Evolutionary conservation across 2,888 invertebrate species (phyloP), one percentile per base, ranked within the genome.

Genomic region (Lasioglossum morio): DNA sequence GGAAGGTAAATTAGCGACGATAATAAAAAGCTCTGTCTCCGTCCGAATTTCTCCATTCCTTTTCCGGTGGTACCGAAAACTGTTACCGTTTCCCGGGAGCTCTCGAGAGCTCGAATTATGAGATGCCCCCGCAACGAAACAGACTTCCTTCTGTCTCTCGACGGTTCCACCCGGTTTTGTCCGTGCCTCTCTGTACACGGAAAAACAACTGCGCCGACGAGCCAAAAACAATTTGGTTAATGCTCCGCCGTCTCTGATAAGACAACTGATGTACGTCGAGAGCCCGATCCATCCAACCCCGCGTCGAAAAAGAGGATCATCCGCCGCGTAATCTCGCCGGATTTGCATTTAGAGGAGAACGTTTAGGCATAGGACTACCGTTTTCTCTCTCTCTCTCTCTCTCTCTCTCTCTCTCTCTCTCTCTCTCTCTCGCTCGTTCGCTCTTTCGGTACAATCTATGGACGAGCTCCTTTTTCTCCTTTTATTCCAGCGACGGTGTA

Each of bases 301-400:
- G 82, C 53, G 53, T n/a, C 72, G 82, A 86, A 84, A 89, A 89
- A 81, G 86, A 53, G 80, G 85, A 89, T 89, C 79, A 89, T 86
- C 80, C 80, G 43, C 60, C 53, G 79, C 82, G 90, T 90, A 90
- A 90, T 89, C 90, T 89, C 78, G 79, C 66, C 63, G 88, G 88
- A 93, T 93, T 93, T 93, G 91, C 92, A 92, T 93, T 92, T 92
- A 93, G 88, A 93, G 88, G 85, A 88, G 89, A 88, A 84, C 90
- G 90, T 92, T 92, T 91, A 92, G 88, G 74, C 73, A 48, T 30
- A 43, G 81, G 79, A 60, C 63, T n/a, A 60, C 77, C 63, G 12
- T 27, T 60, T 82, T 87, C 84, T 37, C 66, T 48, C 53, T 63
- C 48, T 81, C 34, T 34, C 34, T 34, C 1, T 34, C 34, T 34